Base-by-base conservation (phyloP, 2,797 vertebrate genomes). In the Loris lydekkerianus region DNA sequence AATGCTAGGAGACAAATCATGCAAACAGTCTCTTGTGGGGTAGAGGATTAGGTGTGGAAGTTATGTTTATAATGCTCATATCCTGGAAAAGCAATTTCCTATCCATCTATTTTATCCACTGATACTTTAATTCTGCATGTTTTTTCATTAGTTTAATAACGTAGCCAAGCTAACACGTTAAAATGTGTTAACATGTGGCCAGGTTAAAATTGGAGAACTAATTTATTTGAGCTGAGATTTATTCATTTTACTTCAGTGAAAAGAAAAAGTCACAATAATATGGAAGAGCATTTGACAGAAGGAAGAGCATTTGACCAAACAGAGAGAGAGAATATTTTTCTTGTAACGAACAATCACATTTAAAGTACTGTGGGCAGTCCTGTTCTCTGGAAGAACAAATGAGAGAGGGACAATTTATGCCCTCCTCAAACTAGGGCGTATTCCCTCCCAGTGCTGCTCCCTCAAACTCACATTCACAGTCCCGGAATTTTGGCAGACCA, bases 181-280 rank as follows among this genome's bases (percentile, higher is more conserved):
- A 46, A 46, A 46, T 10, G 9, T 46, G 46, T 46, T 46, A 46
- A 46, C 46, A 46, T 10, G 46, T 46, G 20, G 5, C 8, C 37
- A 80, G 49, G 14, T 78, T 21, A 93, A 75, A 87, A 46, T 5
- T 34, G 11, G 15, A 49, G 90, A 95, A 17, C 21, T 83, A 65
- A 94, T 81, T 46, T 75, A 65, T 82, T 49, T 88, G 83, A 92
- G 49, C 34, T 82, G 34, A 91, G 27, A 88, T 91, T 56, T 88
- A 3, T 53, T 92, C 34, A 49, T 1, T 91, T 23, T 85, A 86
- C 25, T 91, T 78, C 31, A 20, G 87, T 75, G 18, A 84, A 87
- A 58, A 53, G 37, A 31, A 46, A 69, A 31, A 2, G 25, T 56
- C 2, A 70, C 23, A 40, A 23, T 67, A 49, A 34, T 69, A 63